These are phyloP conservation scores for Romanogobio albipinnatus DNA, from an alignment of 2,113 vertebrate species.

Conservation along the genomic window DNA sequence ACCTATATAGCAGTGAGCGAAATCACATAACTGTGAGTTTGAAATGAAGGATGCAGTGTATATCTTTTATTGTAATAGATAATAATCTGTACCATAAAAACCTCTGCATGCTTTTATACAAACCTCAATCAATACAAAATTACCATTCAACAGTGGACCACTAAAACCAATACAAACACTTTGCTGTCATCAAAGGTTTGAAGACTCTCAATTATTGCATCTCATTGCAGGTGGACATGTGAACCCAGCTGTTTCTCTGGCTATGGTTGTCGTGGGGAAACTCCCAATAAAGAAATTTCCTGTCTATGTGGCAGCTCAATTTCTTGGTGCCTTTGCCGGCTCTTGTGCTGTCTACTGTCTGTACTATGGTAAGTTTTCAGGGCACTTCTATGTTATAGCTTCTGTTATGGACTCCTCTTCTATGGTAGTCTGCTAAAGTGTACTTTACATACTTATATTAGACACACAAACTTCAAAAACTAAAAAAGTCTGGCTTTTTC, in stretches of 20 bases:
- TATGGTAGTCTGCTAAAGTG: neutral
- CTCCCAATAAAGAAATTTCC: slow-evolving; percentile 89
- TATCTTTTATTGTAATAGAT: slow-evolving; percentile 23
- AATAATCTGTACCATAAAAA: neutral
- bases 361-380: slow-evolving; percentile 84
- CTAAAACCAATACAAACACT: neutral
- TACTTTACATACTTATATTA: neutral
- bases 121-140: slow-evolving; percentile 9
- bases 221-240: slow-evolving; percentile 86
- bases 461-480: neutral
- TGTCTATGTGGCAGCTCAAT: slow-evolving; percentile 87
- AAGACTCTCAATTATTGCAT: neutral
- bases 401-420: neutral
- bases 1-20: neutral
- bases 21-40: neutral
- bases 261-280: slow-evolving; percentile 89
- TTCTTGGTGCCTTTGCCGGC: slow-evolving; percentile 88
- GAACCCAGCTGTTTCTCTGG: slow-evolving; percentile 94
- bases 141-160: neutral
- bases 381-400: neutral
- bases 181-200: neutral
- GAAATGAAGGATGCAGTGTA: neutral
- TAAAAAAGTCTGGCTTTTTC: neutral
- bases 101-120: slow-evolving; percentile 5
- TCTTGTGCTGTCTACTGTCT: slow-evolving; percentile 86